Evolutionary conservation across 2,888 invertebrate species (phyloP), one percentile per base, ranked within the genome.

Genomic region (Phragmatobia fuliginosa): DNA sequence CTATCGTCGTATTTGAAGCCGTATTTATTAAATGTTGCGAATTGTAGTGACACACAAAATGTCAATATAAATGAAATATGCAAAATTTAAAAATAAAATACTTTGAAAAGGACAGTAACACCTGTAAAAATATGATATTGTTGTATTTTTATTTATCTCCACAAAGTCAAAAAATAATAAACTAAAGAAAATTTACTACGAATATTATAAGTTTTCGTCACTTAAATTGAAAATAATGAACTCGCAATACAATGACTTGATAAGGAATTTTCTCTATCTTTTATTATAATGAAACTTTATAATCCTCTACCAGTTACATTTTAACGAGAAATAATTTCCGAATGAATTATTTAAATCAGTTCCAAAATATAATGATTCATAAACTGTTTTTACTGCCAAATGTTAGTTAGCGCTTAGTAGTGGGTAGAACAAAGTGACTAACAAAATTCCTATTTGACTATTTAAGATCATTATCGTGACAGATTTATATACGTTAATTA

Each of bases 1-100:
- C n/a, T n/a, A n/a, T n/a, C n/a, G n/a, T n/a, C n/a, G n/a, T n/a
- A n/a, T n/a, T n/a, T n/a, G n/a, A n/a, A n/a, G n/a, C n/a, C n/a
- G n/a, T n/a, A n/a, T n/a, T n/a, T n/a, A n/a, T n/a, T n/a, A n/a
- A n/a, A n/a, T n/a, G n/a, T n/a, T n/a, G n/a, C n/a, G n/a, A n/a
- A n/a, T n/a, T n/a, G n/a, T n/a, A n/a, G n/a, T n/a, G n/a, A 45
- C 69, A 75, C 36, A 62, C 52, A 71, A 28, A 31, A 70, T 64
- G 68, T 66, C 33, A 25, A n/a, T n/a, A 14, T 21, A 11, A 38
- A 36, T 36, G 6, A 36, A 7, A 61, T 25, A 21, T 49, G n/a
- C 2, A 49, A 49, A 49, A 49, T n/a, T n/a, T 49, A 10, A 49
- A 21, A 49, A n/a, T 18, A 21, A 21, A 45, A 45, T 45, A 25